Conservation (phyloP, 1,140 invertebrate species). For the Lasioglossum baleicum region DNA sequence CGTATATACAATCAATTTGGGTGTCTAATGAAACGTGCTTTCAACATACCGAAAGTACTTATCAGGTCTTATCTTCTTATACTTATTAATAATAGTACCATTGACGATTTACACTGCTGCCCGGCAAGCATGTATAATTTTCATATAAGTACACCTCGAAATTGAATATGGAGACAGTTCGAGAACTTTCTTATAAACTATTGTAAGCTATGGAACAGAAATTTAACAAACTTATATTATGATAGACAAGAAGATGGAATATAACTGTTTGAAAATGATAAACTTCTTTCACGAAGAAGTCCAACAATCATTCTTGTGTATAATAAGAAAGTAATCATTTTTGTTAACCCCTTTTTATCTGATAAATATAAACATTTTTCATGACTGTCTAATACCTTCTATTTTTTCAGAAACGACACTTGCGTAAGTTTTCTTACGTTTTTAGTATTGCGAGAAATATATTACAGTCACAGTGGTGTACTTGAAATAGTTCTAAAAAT, state of each 20-base stretch:
- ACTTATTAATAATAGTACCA: background rate
- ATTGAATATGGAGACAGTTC: background rate
- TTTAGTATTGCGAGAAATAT: background rate
- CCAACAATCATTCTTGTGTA: too few relatives aligned
- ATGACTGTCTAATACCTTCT: too few relatives aligned
- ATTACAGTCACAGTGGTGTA: background rate
- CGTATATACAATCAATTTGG: slow-evolving; percentile 54
- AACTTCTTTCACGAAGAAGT: too few relatives aligned
- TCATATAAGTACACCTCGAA: background rate
- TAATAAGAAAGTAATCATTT: too few relatives aligned
- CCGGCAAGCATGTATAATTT: background rate
- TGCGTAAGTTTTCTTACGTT: too few relatives aligned
- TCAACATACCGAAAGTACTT: slow-evolving; percentile 24
- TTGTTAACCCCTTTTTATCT: too few relatives aligned
- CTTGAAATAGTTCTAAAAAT: slow-evolving; percentile 12
- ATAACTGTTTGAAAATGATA: too few relatives aligned
- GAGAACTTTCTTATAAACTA: background rate
- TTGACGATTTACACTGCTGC: slow-evolving; percentile 8
- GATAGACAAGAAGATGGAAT: too few relatives aligned
- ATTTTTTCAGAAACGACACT: too few relatives aligned
- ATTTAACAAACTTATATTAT: too few relatives aligned
- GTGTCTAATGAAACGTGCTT: slow-evolving; percentile 49
- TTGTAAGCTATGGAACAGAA: too few relatives aligned
- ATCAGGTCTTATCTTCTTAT: background rate
- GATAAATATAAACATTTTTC: too few relatives aligned